These are phyloP conservation scores for Dromaius novaehollandiae DNA, from an alignment of 2,113 vertebrate genomes.

Conservation along the genomic window DNA sequence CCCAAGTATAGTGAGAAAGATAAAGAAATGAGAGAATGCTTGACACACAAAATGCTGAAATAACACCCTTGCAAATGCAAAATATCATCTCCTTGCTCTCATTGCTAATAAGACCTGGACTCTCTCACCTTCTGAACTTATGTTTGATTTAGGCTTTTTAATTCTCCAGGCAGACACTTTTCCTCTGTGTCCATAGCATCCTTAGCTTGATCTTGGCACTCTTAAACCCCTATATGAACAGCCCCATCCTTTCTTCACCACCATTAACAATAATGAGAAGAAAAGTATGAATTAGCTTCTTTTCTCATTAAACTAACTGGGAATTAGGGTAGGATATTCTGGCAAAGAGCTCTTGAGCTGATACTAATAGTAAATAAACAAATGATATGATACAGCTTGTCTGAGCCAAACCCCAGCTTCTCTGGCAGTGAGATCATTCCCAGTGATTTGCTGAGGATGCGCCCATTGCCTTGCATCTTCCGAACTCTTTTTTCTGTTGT, in stretches of 20 bases:
- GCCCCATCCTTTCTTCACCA: neutral
- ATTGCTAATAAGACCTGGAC: neutral
- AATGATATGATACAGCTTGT: neutral
- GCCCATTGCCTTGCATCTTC: neutral
- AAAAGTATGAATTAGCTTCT: neutral
- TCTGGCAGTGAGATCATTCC: neutral
- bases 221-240: neutral
- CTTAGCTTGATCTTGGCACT: neutral
- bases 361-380: neutral
- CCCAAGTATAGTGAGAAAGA: neutral
- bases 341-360: neutral
- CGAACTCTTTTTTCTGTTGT: neutral
- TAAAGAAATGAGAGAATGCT: rapidly evolving
- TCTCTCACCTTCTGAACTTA: neutral
- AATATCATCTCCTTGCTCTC: neutral
- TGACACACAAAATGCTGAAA: neutral
- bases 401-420: neutral
- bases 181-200: neutral
- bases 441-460: neutral
- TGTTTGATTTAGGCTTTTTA: neutral
- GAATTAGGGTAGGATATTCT: neutral
- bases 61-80: neutral
- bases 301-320: neutral
- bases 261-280: neutral
- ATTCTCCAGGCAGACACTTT: neutral